Evolutionary conservation across 1,140 invertebrate species (phyloP).

Genomic region (Pemphigus obesinymphae): DNA sequence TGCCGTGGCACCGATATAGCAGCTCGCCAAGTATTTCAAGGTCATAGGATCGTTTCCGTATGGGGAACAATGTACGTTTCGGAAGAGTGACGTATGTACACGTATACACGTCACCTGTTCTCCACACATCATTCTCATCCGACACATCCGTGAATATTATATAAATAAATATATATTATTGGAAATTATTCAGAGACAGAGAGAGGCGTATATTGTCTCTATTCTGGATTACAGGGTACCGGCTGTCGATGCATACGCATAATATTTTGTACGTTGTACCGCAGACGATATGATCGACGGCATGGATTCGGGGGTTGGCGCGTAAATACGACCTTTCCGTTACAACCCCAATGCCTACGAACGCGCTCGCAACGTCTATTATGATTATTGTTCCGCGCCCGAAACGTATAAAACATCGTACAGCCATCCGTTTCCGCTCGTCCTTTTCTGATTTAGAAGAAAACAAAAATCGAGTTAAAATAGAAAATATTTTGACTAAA

Average conservation of each 20-base stretch:
- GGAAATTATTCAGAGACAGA: neutral
- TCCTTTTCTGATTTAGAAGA: neutral
- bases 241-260: neutral
- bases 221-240: too few species aligned
- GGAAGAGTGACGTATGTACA: too few species aligned
- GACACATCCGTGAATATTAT: neutral
- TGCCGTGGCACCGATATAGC: too few species aligned
- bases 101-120: neutral
- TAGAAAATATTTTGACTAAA: too few species aligned
- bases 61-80: too few species aligned
- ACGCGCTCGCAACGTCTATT: too few species aligned
- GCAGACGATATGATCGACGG: neutral
- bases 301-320: neutral
- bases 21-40: too few species aligned
- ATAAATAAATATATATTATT: neutral
- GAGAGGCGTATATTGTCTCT: too few species aligned
- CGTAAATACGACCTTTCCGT: neutral
- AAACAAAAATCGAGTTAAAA: too few species aligned
- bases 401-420: neutral
- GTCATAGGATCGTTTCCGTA: too few species aligned
- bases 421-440: neutral
- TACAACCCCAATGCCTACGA: neutral
- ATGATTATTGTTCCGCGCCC: neutral
- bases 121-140: neutral
- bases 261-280: neutral